Evolutionary conservation across 2,113 vertebrate species (phyloP), one percentile per base, ranked within the genome.

Genomic region (Bujurquina vittata): DNA sequence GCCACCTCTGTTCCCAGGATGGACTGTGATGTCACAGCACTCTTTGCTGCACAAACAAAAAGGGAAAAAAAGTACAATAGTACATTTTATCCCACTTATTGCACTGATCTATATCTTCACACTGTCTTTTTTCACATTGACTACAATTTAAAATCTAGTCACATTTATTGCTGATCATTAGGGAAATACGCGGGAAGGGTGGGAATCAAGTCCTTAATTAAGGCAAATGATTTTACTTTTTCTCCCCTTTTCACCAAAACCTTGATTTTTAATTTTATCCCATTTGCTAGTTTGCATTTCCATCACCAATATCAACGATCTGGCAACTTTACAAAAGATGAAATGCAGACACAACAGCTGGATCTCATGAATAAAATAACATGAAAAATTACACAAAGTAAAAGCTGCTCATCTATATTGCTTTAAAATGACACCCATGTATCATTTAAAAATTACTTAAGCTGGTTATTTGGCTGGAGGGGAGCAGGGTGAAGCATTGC

Each of bases 101-200:
- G 80, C 72, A 87, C 18, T 89, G 67, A 87, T 91, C 84, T 89
- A 83, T 65, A 78, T 63, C 46, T 61, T 52, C 26, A 52, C 29
- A 52, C 80, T 86, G 73, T 86, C 77, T 86, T 74, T 74, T 84
- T 81, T 79, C 79, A 86, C 84, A 73, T 63, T 81, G 55, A 54
- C 31, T 18, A 23, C 37, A 10, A 75, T 75, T 85, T 79, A 17
- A 84, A 81, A 84, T 73, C 74, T 60, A 20, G 54, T 52, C 79
- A 26, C 57, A 79, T 84, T 79, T 85, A 82, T 40, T 37, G 52
- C 49, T 74, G 80, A 84, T 87, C 85, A 86, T 84, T 89, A 87
- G 67, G 15, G 63, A 80, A 56, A 61, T 52, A 73, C 37, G 79
- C 65, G 75, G 35, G 23, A 22, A 76, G 54, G 29, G 49, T 46